phyloP scores from a whole-genome alignment of 2,113 vertebrate species.

The Fregata magnificens region DNA sequence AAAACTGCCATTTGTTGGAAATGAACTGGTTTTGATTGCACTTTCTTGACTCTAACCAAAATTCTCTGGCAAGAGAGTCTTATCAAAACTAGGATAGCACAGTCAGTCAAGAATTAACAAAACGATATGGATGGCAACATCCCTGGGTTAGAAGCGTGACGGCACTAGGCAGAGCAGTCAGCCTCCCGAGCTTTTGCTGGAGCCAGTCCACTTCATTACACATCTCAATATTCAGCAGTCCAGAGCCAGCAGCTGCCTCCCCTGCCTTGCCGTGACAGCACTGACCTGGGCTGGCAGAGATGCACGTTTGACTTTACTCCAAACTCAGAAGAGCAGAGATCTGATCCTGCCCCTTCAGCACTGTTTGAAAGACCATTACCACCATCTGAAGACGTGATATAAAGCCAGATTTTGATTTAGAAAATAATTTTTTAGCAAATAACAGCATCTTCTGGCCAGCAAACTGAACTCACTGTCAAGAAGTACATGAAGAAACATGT shows the following conservation, averaged over 20 bases:
- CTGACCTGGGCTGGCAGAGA: background rate
- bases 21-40: background rate
- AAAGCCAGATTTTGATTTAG: background rate
- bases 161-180: background rate
- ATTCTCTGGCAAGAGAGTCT: background rate
- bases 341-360: background rate
- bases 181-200: background rate
- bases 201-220: background rate
- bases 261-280: background rate
- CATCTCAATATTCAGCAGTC: background rate
- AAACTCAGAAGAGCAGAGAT: background rate
- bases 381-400: background rate
- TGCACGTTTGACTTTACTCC: background rate
- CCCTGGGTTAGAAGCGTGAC: background rate
- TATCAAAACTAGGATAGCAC: background rate
- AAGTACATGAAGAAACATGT: background rate
- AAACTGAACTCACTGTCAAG: background rate
- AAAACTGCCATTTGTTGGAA: background rate
- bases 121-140: background rate
- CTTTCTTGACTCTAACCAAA: background rate
- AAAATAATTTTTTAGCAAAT: background rate
- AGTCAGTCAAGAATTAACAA: background rate
- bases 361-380: background rate
- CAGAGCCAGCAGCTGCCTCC: background rate
- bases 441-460: background rate